Percentiles rank a stretch among this genome's conserved stretches.
phyloP scores from a whole-genome alignment of 2,888 invertebrate species.

The Megaustenia siamemsis region DNA sequence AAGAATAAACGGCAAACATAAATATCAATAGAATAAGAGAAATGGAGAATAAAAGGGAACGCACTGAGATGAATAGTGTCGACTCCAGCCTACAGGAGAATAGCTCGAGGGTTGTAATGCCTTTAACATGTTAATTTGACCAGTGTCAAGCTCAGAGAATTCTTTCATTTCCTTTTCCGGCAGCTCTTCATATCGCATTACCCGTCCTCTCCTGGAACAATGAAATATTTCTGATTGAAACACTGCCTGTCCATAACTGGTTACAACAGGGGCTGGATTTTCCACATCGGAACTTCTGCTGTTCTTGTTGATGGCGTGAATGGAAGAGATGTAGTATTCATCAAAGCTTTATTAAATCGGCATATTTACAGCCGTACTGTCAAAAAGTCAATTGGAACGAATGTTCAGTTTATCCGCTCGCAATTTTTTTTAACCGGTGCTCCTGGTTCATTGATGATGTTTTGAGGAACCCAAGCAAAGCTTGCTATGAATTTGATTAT shows the following conservation, averaged over 20 bases:
- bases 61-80: constrained; percentile 13
- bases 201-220: constrained; percentile 16
- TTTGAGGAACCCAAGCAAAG: no score
- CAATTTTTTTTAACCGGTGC: no score
- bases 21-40: neutral
- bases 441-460: no score
- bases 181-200: constrained; percentile 28
- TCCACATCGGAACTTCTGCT: constrained; percentile 1
- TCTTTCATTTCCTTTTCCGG: constrained; percentile 27
- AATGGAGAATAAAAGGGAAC: neutral
- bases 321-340: neutral
- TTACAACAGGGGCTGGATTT: neutral
- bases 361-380: neutral
- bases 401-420: no score
- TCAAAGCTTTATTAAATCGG: neutral
- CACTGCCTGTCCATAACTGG: constrained; percentile 20
- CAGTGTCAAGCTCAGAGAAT: constrained; percentile 24
- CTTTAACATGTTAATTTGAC: constrained; percentile 30
- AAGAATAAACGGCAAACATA: neutral
- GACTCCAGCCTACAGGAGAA: constrained; percentile 11
- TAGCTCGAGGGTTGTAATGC: constrained; percentile 3
- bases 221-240: constrained; percentile 21
- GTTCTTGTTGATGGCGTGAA: neutral
- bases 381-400: neutral
- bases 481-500: no score